These are phyloP conservation scores for Isaurus tuberculatus DNA, from an alignment of 92 coral and sea anemone genomes.

Conservation along the genomic window DNA sequence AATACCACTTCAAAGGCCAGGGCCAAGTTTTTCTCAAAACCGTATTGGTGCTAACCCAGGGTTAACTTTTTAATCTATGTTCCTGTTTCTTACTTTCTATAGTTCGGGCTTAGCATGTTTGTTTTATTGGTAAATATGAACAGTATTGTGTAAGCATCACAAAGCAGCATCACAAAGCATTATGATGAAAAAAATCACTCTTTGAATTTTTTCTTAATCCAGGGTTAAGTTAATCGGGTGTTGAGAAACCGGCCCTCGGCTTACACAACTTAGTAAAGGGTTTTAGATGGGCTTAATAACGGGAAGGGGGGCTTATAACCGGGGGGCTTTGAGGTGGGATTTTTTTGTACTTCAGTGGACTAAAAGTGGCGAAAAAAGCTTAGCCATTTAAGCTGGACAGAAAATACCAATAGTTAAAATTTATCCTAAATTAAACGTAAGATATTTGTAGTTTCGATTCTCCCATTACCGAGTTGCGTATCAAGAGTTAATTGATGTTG, in stretches of 20 bases:
- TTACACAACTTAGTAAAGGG: neutral
- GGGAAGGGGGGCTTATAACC: conserved; percentile 17
- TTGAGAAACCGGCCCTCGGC: conserved; percentile 12
- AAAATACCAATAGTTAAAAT: conserved; percentile 11
- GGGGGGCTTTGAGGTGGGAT: neutral
- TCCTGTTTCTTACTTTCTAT: conserved; percentile 8
- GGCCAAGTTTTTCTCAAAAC: conserved; percentile 12
- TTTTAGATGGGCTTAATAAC: neutral
- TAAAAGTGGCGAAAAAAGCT: conserved; percentile 2
- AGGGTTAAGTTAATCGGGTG: conserved; percentile 5
- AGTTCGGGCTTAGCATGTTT: conserved; percentile 14
- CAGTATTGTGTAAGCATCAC: conserved; percentile 14
- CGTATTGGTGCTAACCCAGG: conserved; percentile 11
- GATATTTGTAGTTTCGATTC: conserved; percentile 11
- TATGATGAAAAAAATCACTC: conserved; percentile 5
- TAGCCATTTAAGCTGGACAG: conserved; percentile 3
- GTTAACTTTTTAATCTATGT: conserved; percentile 11
- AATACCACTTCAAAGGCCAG: conserved; percentile 4
- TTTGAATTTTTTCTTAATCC: conserved; percentile 8
- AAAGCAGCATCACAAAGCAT: neutral
- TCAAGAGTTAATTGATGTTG: neutral
- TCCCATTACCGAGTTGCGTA: conserved; percentile 1
- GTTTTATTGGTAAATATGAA: conserved; percentile 11
- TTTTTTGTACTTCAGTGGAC: neutral
- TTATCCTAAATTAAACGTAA: conserved; percentile 2